Percentiles rank a stretch among this genome's conserved stretches.
phyloP scores from a whole-genome alignment of 2,797 vertebrate genomes.

The Chromis chromis region DNA sequence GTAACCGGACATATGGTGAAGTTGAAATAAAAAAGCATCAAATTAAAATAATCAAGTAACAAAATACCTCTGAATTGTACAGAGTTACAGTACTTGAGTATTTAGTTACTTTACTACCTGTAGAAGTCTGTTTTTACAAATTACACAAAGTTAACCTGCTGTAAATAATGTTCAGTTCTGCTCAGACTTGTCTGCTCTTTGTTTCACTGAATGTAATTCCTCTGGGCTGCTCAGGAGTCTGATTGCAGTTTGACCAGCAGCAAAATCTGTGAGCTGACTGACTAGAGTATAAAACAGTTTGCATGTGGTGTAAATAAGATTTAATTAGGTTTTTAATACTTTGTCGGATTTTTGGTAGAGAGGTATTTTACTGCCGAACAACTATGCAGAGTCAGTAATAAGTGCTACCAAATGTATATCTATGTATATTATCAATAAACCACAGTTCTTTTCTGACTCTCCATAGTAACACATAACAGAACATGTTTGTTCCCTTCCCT shows the following conservation, averaged over 20 bases:
- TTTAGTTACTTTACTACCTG: constrained; percentile 34
- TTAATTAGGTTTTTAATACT: neutral
- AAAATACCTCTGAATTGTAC: too few relatives aligned
- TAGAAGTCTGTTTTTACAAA: constrained; percentile 28
- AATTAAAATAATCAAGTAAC: too few relatives aligned
- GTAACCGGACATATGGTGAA: too few relatives aligned
- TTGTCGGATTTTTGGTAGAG: neutral
- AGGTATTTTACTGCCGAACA: neutral
- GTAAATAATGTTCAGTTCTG: constrained; percentile 27
- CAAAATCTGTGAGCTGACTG: neutral
- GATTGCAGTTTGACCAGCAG: neutral
- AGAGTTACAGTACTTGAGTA: neutral
- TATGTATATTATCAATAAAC: neutral
- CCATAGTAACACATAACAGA: neutral
- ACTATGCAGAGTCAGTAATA: neutral
- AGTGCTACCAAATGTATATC: too few relatives aligned
- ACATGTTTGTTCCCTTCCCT: neutral
- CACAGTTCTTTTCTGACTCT: neutral
- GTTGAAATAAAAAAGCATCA: too few relatives aligned
- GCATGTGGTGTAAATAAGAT: neutral
- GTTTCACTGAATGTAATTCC: neutral
- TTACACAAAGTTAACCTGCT: constrained; percentile 16
- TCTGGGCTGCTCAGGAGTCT: neutral
- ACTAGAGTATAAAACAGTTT: neutral
- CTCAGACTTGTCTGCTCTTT: constrained; percentile 16